A percentile compares a stretch with the other conserved stretches of the same genome.
These are phyloP conservation scores for Lophius americanus DNA, from an alignment of 2,797 vertebrate genomes.

Conservation along the genomic window DNA sequence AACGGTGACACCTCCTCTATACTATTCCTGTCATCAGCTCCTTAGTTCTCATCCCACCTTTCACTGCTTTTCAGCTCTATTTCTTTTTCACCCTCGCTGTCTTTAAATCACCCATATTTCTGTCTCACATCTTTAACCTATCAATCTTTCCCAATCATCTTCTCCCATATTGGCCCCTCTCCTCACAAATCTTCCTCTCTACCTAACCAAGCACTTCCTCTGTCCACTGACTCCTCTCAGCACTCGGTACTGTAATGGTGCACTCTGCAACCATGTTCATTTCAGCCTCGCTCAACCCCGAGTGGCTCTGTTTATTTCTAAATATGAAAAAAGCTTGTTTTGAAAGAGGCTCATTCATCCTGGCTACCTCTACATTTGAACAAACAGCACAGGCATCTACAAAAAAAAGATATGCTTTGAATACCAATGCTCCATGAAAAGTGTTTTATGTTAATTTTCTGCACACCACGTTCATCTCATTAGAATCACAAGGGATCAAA, in stretches of 20 bases:
- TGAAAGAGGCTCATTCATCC: slow-evolving; percentile 18
- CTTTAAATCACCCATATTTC: slow-evolving; percentile 66
- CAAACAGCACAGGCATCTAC: slow-evolving; percentile 17
- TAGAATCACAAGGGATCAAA: slow-evolving; percentile 16
- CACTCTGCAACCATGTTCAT: slow-evolving; percentile 55
- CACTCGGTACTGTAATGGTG: slow-evolving; percentile 52
- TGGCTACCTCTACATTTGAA: slow-evolving; percentile 22
- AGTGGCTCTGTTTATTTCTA: slow-evolving; percentile 60
- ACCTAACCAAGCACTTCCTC: slow-evolving; percentile 49
- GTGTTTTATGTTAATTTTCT: slow-evolving; percentile 27
- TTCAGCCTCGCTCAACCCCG: slow-evolving; percentile 35
- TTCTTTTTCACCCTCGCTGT: slow-evolving; percentile 45
- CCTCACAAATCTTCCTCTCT: slow-evolving; percentile 70
- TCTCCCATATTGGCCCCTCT: slow-evolving; percentile 68
- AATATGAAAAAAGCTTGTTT: slow-evolving; percentile 49
- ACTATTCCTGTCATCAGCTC: slow-evolving; percentile 60
- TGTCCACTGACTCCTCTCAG: slow-evolving; percentile 36
- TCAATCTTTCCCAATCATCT: slow-evolving; percentile 78
- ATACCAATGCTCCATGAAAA: neutral
- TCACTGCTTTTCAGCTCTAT: slow-evolving; percentile 55
- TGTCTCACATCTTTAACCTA: slow-evolving; percentile 61
- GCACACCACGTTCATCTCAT: neutral
- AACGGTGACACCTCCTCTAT: slow-evolving; percentile 72
- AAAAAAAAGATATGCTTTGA: slow-evolving; percentile 10
- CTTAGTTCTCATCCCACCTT: slow-evolving; percentile 44